These are phyloP conservation scores for Nymphalis polychloros DNA, from an alignment of 2,888 invertebrate genomes.

Conservation along the genomic window DNA sequence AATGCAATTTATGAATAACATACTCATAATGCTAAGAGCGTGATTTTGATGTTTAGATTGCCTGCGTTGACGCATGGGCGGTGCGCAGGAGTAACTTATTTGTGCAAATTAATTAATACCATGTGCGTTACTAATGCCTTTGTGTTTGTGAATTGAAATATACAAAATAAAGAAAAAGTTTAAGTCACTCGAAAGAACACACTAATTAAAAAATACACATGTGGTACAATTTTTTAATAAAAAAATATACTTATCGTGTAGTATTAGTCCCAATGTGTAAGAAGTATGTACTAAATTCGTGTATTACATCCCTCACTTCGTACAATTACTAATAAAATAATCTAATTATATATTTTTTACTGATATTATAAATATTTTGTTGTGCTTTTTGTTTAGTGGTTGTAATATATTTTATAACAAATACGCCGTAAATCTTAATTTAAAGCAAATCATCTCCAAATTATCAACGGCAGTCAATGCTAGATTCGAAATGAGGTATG, in stretches of 20 bases:
- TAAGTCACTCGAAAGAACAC: no score
- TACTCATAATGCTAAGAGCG: background rate
- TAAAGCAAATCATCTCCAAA: background rate
- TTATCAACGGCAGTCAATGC: background rate
- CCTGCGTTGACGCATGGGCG: constrained; percentile 17
- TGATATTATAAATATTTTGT: background rate
- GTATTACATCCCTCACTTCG: no score
- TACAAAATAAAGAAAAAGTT: background rate
- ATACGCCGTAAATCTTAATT: background rate
- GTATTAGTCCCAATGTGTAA: no score
- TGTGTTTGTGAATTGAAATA: background rate
- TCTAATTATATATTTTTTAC: no score
- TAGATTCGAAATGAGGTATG: background rate
- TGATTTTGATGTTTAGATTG: background rate
- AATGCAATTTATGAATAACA: background rate
- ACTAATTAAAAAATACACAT: no score
- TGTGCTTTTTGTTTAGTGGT: no score
- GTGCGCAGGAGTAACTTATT: constrained; percentile 10
- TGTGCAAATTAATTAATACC: background rate
- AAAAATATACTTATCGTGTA: no score
- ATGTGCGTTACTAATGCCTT: background rate
- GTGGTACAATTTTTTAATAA: no score
- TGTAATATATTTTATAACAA: background rate
- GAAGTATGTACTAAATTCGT: no score
- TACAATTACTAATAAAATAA: no score